Evolutionary conservation across 2,888 invertebrate species (phyloP), one percentile per base, ranked within the genome.

Genomic region (Stenodema calcarata): DNA sequence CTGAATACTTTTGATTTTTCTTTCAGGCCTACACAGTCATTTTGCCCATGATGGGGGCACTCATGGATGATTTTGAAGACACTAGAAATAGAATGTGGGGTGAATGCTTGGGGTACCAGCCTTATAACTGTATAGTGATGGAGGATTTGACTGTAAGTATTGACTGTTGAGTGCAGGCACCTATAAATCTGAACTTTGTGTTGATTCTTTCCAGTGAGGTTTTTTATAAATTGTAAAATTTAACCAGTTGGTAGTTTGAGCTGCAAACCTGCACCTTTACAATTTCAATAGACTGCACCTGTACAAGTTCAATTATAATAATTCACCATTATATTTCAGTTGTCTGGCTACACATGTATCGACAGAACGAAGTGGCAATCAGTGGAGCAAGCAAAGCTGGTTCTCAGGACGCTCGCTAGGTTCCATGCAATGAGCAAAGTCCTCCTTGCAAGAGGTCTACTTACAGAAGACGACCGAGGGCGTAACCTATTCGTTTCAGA

Each of bases 321-420:
- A n/a, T 12, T 16, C 70, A 70, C n/a, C 69, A 18, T 18, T 12
- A 7, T 73, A 4, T 44, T 78, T 44, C 54, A 80, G 80, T 50
- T n/a, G 16, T 1, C 50, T 12, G 80, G 80, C 0, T 80, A 80
- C 35, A 30, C 54, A 11, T 23, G 30, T 0, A 54, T 80, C 16
- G 80, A 80, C 54, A 80, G 80, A 23, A 80, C 80, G 3, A 80
- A 80, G 6, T 80, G 80, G 80, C 80, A 54, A 54, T 23, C 80
- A n/a, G 35, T 79, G 27, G 47, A 79, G 7, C 79, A 79, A 16
- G 27, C 14, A 0, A 18, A 23, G n/a, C 18, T 23, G 0, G 79
- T 79, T 11, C 79, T 79, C 12, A 23, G 79, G 27, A 47, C 23
- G 4, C 12, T 79, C 2, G 79, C 47, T 0, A 12, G 79, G 18